phyloP scores from a whole-genome alignment of 1,140 invertebrate species.

The Drosophila azteca region DNA sequence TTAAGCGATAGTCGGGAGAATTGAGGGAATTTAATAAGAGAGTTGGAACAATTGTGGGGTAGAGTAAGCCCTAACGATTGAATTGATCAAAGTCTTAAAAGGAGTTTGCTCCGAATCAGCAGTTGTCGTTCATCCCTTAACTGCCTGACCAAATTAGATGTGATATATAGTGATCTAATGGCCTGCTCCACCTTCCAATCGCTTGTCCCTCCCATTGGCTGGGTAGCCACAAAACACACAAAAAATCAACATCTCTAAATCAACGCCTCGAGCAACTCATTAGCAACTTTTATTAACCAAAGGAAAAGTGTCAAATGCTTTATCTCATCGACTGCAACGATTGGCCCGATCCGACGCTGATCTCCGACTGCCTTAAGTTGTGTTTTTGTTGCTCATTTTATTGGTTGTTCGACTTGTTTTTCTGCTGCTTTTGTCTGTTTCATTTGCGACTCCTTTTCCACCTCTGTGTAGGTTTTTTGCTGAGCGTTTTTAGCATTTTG shows the following conservation, averaged over 20 bases:
- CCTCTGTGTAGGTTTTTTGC: constrained; percentile 23
- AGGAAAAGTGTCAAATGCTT: constrained; percentile 58
- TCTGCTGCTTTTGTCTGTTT: constrained; percentile 1
- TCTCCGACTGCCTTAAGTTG: constrained; percentile 42
- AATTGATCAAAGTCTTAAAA: too few relatives aligned
- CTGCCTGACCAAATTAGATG: neutral
- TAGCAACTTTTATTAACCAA: constrained; percentile 78
- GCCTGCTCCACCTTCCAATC: constrained; percentile 1
- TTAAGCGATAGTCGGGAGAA: constrained; percentile 4
- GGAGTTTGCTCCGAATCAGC: too few relatives aligned
- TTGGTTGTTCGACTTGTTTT: constrained; percentile 55
- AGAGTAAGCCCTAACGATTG: too few relatives aligned
- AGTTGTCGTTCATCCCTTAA: too few relatives aligned
- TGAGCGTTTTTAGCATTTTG: constrained; percentile 52
- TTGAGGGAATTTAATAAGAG: neutral
- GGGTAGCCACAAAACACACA: constrained; percentile 12
- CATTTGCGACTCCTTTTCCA: neutral
- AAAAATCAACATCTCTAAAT: constrained; percentile 49
- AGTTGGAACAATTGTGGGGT: too few relatives aligned
- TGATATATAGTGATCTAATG: constrained; percentile 9
- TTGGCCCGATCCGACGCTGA: constrained; percentile 40
- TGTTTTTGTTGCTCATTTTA: constrained; percentile 28
- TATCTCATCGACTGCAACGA: constrained; percentile 39
- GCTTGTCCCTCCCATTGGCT: constrained; percentile 49
- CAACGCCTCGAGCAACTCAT: constrained; percentile 65